These are phyloP conservation scores for Shinisaurus crocodilurus DNA, from an alignment of 2,113 vertebrate species.

Conservation along the genomic window DNA sequence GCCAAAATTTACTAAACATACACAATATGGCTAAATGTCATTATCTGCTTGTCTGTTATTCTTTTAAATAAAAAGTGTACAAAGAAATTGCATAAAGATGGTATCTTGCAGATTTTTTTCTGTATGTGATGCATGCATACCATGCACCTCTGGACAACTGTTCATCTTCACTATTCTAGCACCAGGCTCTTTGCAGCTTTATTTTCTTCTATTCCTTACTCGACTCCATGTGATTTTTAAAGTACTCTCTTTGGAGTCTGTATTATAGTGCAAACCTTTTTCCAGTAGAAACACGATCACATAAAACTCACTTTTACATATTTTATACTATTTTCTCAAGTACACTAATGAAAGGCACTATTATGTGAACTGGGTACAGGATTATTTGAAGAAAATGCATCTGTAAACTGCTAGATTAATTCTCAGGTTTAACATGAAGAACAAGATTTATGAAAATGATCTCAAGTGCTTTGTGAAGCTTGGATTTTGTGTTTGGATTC, in stretches of 20 bases:
- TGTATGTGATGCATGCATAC: background rate
- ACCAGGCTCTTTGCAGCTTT: background rate
- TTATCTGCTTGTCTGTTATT: background rate
- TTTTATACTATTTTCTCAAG: background rate
- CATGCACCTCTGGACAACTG: background rate
- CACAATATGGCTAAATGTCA: background rate
- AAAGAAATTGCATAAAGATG: background rate
- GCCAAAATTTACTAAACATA: constrained; percentile 2
- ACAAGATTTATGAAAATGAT: background rate
- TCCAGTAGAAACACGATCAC: background rate
- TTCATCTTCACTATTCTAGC: background rate
- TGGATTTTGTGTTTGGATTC: constrained; percentile 33
- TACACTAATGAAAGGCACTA: background rate
- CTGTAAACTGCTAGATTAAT: constrained; percentile 29
- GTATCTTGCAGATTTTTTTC: background rate
- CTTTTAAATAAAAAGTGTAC: constrained; percentile 14
- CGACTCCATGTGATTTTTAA: background rate
- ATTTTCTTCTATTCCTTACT: background rate
- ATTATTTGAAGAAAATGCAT: constrained; percentile 1
- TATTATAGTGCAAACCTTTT: background rate
- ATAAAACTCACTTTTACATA: background rate
- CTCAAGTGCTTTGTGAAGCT: constrained; percentile 1
- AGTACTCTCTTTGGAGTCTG: background rate
- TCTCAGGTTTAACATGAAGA: constrained; percentile 4
- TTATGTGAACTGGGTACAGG: background rate